phyloP scores from a whole-genome alignment of 2,888 invertebrate species.

The Aricia artaxerxes region DNA sequence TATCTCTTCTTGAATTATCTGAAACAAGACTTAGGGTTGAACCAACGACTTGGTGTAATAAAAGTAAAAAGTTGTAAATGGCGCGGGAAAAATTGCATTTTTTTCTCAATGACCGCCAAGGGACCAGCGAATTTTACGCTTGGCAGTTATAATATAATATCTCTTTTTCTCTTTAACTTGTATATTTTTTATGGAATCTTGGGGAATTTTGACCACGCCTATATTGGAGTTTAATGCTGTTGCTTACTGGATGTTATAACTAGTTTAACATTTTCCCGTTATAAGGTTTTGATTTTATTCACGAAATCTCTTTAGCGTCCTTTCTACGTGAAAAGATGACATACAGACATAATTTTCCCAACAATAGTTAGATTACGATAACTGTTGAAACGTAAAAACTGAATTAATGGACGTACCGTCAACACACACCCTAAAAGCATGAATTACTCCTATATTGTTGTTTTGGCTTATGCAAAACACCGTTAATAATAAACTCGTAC shows the following conservation, averaged over 20 bases:
- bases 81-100: neutral
- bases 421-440: neutral
- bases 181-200: neutral
- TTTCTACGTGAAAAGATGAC: neutral
- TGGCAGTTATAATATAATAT: neutral
- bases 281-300: neutral
- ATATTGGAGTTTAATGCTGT: no score
- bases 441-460: neutral
- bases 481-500: neutral
- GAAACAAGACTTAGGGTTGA: neutral
- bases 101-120: neutral
- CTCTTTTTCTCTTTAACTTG: neutral
- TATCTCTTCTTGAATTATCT: neutral
- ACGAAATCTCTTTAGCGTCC: neutral
- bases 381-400: no score
- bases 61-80: slow-evolving; percentile 8
- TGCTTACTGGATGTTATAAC: no score
- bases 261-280: no score
- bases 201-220: neutral
- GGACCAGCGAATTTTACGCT: neutral
- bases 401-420: neutral
- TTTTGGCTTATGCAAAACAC: neutral
- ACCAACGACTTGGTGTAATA: neutral
- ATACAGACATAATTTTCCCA: no score
- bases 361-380: no score